Conservation (phyloP, 2,888 invertebrate genomes). For the Bruchidius siliquastri region DNA sequence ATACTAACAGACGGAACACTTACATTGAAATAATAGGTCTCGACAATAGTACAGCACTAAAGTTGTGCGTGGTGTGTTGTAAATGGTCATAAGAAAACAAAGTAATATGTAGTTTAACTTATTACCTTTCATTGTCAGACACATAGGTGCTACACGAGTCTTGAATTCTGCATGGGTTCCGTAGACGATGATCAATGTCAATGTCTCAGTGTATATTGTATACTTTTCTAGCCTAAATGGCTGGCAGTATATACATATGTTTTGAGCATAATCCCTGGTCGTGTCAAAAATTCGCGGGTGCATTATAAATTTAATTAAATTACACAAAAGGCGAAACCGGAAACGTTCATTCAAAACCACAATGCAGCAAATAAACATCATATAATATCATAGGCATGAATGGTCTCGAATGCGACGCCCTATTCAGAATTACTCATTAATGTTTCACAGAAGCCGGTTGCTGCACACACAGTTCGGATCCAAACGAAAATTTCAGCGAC, state of each 20-base stretch:
- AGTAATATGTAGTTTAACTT: no score
- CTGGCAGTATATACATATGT: neutral
- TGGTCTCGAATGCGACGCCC: constrained; percentile 3
- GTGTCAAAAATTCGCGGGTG: neutral
- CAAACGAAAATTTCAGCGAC: neutral
- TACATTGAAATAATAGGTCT: no score
- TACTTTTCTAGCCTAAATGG: neutral
- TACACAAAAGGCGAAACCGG: neutral
- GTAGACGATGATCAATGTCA: no score
- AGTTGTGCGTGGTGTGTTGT: no score
- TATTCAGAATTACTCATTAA: neutral
- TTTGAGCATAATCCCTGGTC: neutral
- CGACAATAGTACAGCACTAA: no score
- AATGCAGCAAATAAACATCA: constrained; percentile 2
- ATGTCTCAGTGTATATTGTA: neutral
- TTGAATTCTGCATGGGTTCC: no score
- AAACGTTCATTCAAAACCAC: constrained; percentile 4
- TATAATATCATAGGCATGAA: constrained; percentile 4
- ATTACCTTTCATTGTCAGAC: no score
- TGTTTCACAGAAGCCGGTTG: neutral
- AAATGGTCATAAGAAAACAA: no score
- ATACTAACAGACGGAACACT: no score
- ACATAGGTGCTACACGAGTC: no score
- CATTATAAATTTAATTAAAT: neutral
- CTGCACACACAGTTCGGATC: neutral